Percentiles rank a stretch among this genome's conserved stretches.
phyloP scores from a whole-genome alignment of 2,888 invertebrate genomes.

The Brachynemurus nebulosus region DNA sequence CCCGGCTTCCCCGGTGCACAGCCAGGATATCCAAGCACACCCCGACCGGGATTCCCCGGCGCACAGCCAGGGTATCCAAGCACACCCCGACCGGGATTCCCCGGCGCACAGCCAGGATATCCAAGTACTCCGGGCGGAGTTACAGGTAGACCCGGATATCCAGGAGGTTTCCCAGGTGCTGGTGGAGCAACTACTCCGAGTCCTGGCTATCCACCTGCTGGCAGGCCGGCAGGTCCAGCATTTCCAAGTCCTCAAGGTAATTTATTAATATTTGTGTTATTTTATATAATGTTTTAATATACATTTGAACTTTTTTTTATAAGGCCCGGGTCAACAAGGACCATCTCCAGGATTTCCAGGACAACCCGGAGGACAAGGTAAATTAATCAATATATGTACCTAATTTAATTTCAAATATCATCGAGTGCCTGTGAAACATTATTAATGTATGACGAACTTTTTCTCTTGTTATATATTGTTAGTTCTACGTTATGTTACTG shows the following conservation, averaged over 20 bases:
- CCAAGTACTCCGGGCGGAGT: conserved; percentile 9
- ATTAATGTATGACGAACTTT: too few relatives aligned
- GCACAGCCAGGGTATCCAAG: conserved; percentile 16
- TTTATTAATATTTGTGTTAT: too few relatives aligned
- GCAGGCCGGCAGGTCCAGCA: neutral
- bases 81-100: conserved; percentile 11
- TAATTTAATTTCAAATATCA: too few relatives aligned
- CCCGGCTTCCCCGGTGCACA: conserved; percentile 14
- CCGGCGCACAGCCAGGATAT: conserved; percentile 16
- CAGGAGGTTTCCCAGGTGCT: conserved; percentile 16
- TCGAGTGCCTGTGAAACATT: too few relatives aligned
- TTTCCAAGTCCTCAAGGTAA: too few relatives aligned
- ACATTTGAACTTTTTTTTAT: too few relatives aligned
- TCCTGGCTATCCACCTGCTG: conserved; percentile 20
- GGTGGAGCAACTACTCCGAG: conserved; percentile 14
- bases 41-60: too few relatives aligned
- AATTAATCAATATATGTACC: too few relatives aligned
- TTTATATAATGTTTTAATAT: too few relatives aligned
- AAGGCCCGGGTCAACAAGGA: too few relatives aligned
- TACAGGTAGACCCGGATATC: conserved; percentile 14
- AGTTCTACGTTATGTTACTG: too few relatives aligned
- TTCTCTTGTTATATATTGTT: too few relatives aligned
- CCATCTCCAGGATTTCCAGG: conserved; percentile 8
- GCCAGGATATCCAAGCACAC: conserved; percentile 6
- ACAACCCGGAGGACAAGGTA: conserved; percentile 13